Conservation (phyloP, 2,113 vertebrate species). For the Chrysochloris asiatica region DNA sequence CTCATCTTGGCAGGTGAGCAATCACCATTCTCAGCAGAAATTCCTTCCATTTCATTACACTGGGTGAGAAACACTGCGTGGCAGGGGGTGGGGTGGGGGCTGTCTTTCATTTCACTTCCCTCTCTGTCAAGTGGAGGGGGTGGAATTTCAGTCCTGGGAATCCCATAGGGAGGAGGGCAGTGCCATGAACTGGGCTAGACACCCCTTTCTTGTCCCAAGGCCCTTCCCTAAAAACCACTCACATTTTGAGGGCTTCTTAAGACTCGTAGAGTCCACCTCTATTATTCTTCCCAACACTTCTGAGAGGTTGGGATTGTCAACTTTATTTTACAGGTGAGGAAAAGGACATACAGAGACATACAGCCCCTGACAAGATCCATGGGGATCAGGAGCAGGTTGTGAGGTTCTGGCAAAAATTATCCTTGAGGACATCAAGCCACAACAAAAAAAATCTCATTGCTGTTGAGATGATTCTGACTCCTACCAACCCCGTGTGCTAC, state of each 20-base stretch:
- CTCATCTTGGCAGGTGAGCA: constrained; percentile 54
- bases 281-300: background rate
- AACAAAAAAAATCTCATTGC: background rate
- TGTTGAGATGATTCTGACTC: background rate
- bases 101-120: background rate
- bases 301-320: background rate
- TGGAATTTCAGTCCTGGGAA: accelerated
- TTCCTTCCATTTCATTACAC: constrained; percentile 59
- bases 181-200: background rate
- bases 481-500: background rate
- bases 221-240: background rate
- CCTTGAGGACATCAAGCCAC: background rate
- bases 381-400: too few relatives aligned
- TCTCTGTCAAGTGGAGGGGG: background rate
- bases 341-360: background rate
- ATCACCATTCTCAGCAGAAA: constrained; percentile 69
- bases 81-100: background rate
- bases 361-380: too few relatives aligned
- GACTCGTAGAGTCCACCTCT: background rate
- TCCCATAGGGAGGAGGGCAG: background rate
- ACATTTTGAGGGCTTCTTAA: background rate
- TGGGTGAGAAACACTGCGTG: background rate
- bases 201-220: too few relatives aligned
- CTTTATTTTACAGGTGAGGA: background rate
- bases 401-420: background rate